Evolutionary conservation across 2,113 vertebrate genomes (phyloP), one percentile per base, ranked within the genome.

Genomic region (Lucifuga dentata): DNA sequence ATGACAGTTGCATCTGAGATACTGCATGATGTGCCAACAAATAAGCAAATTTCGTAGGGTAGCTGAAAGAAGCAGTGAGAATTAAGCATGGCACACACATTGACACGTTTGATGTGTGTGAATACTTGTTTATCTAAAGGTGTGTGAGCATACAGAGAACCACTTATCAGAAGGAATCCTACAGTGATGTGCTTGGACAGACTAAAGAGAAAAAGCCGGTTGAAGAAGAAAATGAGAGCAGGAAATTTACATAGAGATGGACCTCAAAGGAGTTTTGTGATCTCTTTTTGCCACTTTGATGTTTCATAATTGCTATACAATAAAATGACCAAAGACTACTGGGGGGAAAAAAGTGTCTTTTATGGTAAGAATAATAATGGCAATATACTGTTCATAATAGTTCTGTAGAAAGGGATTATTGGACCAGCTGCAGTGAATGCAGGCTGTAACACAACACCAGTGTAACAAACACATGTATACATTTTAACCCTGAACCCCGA

Each of bases 271-370:
- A 39, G 7, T 40, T 13, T 23, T 48, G 40, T 55, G 33, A 29
- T 41, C 15, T 43, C 3, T 26, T 65, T 56, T 60, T 24, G 49
- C 21, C 32, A 26, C 67, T 75, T 68, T 80, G 60, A 78, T 71
- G 65, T 77, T 50, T 56, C 11, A 57, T 36, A 40, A 66, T 68
- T 43, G 39, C 41, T 32, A n/a, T 4, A 53, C 51, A 53, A 53
- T 29, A 29, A 5, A 29, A 29, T 5, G 26, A 29, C 26, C 57
- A 60, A 45, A 73, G 19, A 11, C 7, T 20, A 41, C 21, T 5
- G 10, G 8, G 13, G 20, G 9, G 23, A 60, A 56, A 57, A 53
- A 39, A 20, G 2, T n/a, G 1, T 19, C 17, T 16, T 29, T 29
- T 17, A 15, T 45, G 21, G 43, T 16, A 49, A 38, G 7, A 52